Base-by-base conservation (phyloP, 2,113 vertebrate species). In the Alethe diademata region DNA sequence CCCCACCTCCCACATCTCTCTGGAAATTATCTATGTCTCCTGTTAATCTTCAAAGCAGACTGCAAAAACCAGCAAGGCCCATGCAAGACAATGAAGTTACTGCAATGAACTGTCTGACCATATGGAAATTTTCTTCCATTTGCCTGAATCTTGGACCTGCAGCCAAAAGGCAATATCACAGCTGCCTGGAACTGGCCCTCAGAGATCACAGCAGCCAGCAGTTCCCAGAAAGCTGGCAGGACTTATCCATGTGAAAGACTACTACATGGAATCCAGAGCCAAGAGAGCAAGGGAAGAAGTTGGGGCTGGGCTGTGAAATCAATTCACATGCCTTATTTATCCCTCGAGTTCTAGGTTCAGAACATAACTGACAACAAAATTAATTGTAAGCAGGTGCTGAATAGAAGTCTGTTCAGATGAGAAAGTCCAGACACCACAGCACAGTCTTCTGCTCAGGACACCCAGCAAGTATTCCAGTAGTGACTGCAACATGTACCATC, bases 41-140 rank as follows among this genome's bases (percentile, higher is more conserved):
- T 36, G n/a, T 95, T 83, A 90, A 90, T 76, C 23, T 93, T 79
- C 56, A 88, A 78, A 83, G 72, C 92, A 88, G 45, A 88, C 38
- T 64, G 62, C 60, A 69, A 88, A 92, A 92, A 38, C 7, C 45
- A 91, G 57, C 79, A 83, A 93, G 76, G 65, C 74, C 70, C 92
- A 88, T 66, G 83, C 90, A 96, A 83, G 67, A 80, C 67, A 31
- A 94, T 64, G 40, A 71, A 86, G 69, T 78, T 95, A 90, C 25
- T 78, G 53, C 43, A 92, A 76, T 23, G 4, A 92, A 85, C 47
- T 38, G 33, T 70, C 87, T 87, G 71, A 58, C 74, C 25, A 19
- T 19, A 45, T 7, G 57, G 61, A 71, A 81, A 86, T 80, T 58
- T 38, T 45, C 56, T 81, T 84, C 40, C 31, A 25, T 74, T 84